phyloP scores from a whole-genome alignment of 92 coral and sea anemone genomes.

The Paragorgia papillata region DNA sequence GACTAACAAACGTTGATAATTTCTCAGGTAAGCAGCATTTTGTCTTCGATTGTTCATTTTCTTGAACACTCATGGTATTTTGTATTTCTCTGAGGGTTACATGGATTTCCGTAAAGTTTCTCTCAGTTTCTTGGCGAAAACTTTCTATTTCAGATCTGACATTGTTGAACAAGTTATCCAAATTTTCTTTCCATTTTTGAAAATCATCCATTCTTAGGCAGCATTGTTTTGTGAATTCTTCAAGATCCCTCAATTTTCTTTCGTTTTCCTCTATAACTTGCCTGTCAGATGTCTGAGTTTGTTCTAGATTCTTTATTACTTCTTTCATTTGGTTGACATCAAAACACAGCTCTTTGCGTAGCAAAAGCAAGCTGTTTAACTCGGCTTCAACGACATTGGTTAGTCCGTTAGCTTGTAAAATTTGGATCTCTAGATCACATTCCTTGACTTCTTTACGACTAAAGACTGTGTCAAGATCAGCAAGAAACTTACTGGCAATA shows the following conservation, averaged over 20 bases:
- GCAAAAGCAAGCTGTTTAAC: not conserved
- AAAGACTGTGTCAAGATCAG: slow-evolving; percentile 1
- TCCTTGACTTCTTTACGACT: slow-evolving; percentile 1
- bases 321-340: slow-evolving; percentile 17
- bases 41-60: not conserved
- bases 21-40: slow-evolving; percentile 25
- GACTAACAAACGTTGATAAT: slow-evolving; percentile 3
- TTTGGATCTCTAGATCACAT: not conserved
- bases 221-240: not conserved
- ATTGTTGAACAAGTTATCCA: not conserved
- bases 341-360: not conserved
- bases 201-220: not conserved
- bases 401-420: slow-evolving; percentile 11
- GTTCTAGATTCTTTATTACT: not conserved
- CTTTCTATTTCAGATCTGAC: not conserved
- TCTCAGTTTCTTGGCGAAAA: no score
- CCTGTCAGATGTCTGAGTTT: not conserved
- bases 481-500: no score
- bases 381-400: slow-evolving; percentile 15
- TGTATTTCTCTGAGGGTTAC: no score
- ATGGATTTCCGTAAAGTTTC: no score
- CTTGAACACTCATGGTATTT: not conserved
- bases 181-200: not conserved
- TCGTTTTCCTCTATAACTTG: not conserved
- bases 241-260: no score